A percentile compares a stretch with the other conserved stretches of the same genome.
These are phyloP conservation scores for Dryococelus australis DNA, from an alignment of 2,888 invertebrate genomes.

Conservation along the genomic window DNA sequence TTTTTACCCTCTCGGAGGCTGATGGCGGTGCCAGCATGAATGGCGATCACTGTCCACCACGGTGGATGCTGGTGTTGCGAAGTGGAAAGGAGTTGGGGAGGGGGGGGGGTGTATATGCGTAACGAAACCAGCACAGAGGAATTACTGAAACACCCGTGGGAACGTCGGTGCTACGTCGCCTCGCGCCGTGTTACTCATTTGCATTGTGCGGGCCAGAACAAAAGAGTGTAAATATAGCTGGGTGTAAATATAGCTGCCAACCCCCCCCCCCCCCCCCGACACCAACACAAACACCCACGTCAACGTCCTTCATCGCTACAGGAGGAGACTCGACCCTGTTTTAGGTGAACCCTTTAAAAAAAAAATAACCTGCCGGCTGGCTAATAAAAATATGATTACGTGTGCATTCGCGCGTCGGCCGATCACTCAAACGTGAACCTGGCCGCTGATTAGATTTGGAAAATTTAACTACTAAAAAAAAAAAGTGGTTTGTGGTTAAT, in stretches of 20 bases:
- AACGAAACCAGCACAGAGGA: background rate
- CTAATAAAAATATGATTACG: too few relatives aligned
- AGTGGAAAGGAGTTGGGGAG: too few relatives aligned
- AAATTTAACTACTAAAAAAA: too few relatives aligned
- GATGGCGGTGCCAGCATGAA: constrained; percentile 16
- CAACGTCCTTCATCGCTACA: background rate
- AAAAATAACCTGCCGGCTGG: too few relatives aligned
- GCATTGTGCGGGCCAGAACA: background rate
- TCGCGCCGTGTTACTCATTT: background rate
- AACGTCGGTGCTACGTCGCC: background rate
- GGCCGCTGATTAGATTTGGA: too few relatives aligned
- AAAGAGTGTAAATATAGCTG: too few relatives aligned
- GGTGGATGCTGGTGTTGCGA: background rate
- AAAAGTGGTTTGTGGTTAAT: too few relatives aligned
- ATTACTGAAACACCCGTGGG: background rate
- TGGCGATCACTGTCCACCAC: background rate
- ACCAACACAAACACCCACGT: background rate
- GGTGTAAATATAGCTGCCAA: background rate
- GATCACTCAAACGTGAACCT: too few relatives aligned
- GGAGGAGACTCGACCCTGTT: background rate
- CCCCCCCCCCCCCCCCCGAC: too few relatives aligned
- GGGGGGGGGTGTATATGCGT: background rate
- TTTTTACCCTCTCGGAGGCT: background rate
- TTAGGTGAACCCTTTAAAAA: too few relatives aligned
- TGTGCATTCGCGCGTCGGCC: too few relatives aligned